Conservation (phyloP, 2,888 invertebrate genomes). For the Drosophila limbata region DNA sequence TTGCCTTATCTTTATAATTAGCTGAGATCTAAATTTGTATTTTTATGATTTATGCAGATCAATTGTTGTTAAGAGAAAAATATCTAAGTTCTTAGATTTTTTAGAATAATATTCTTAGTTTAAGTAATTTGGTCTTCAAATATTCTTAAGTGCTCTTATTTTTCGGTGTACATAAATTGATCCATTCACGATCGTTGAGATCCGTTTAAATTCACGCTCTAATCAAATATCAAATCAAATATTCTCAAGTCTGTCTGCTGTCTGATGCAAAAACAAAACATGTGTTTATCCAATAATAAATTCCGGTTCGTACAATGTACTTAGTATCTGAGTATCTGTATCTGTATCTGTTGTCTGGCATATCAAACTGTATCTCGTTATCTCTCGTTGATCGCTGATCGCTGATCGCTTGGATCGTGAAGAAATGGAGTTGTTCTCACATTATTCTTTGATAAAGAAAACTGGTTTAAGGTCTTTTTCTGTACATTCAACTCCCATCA, state of each 20-base stretch:
- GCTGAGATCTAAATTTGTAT: neutral
- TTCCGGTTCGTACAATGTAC: neutral
- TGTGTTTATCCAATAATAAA: slow-evolving; percentile 5
- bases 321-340: too few species aligned
- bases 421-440: neutral
- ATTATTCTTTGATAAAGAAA: slow-evolving; percentile 12
- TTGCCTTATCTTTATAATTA: neutral
- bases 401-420: neutral
- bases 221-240: slow-evolving; percentile 9
- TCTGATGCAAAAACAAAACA: neutral
- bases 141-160: too few species aligned
- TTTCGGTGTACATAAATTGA: neutral
- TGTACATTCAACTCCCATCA: slow-evolving; percentile 25
- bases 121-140: too few species aligned
- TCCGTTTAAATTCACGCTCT: neutral
- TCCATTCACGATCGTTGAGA: neutral
- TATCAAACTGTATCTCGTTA: slow-evolving; percentile 9
- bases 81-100: too few species aligned
- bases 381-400: neutral
- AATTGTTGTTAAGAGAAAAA: too few species aligned
- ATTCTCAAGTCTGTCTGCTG: slow-evolving; percentile 2
- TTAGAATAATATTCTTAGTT: too few species aligned
- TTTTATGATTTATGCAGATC: neutral
- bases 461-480: slow-evolving; percentile 15
- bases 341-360: neutral